Base-by-base conservation (phyloP, 2,797 vertebrate species). In the Falco columbarius region DNA sequence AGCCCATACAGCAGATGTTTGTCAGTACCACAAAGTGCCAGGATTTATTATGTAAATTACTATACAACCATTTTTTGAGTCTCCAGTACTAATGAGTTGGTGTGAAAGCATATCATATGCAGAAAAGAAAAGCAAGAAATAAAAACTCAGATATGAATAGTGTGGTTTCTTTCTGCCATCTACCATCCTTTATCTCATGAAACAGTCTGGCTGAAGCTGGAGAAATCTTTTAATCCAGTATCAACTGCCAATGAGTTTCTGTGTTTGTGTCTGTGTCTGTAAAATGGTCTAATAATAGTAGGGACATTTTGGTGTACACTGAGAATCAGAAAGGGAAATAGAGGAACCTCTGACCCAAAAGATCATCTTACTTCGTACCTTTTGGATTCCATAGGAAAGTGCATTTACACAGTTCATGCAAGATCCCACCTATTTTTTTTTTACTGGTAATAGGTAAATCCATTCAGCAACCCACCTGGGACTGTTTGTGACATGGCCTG, bases 1-100 rank as follows among this genome's bases (percentile, higher is more conserved):
- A 75, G 67, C 84, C 92, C 82, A 65, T 47, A 61, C 42, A 89
- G 63, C 81, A 85, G 86, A 49, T 81, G 81, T 77, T 80, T 92
- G 68, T 58, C 75, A 91, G n/a, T 32, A 29, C 36, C 10, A 3
- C 71, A 76, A 70, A 70, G 12, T 40, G 42, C 40, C 58, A 82
- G 44, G 24, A 72, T 83, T 91, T 86, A 72, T 77, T 65, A 81
- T 67, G 52, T 70, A 89, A 92, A 89, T 92, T 87, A 71, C 47
- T 46, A 42, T 68, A 74, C 68, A 89, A 80, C 34, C n/a, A n/a
- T 52, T 85, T 54, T 67, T 85, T 18, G 32, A 63, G 32, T 52
- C 61, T 92, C 73, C 14, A 27, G 23, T 38, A 12, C 21, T 86
- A 89, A 87, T 58, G 68, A 10, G 36, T 74, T n/a, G 11, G 49